Evolutionary conservation across 2,797 vertebrate genomes (phyloP).

Genomic region (Hippocampus kuda): DNA sequence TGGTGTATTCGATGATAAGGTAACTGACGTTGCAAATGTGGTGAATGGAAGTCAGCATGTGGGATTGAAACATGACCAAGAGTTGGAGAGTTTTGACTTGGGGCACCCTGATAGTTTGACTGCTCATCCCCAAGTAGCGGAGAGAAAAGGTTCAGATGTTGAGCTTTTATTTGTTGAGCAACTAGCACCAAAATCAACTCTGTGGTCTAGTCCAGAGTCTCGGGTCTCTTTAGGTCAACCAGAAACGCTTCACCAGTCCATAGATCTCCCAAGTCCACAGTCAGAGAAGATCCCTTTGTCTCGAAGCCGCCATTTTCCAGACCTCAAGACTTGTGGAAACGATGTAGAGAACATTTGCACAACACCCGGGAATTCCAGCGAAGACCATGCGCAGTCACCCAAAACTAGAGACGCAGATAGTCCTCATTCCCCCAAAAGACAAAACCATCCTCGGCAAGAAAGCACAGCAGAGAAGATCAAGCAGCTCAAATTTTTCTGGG

Average conservation of each 20-base stretch:
- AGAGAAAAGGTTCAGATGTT: constrained; percentile 26
- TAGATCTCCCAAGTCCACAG: constrained; percentile 9
- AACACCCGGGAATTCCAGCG: constrained; percentile 21
- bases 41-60: background rate
- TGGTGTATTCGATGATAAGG: constrained; percentile 10
- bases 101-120: background rate
- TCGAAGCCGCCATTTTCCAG: constrained; percentile 13
- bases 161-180: constrained; percentile 22
- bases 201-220: constrained; percentile 19
- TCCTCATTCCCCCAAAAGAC: constrained; percentile 27
- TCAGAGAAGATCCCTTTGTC: constrained; percentile 20
- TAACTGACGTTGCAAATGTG: background rate
- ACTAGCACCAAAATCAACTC: constrained; percentile 3
- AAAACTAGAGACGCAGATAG: constrained; percentile 33
- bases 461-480: constrained; percentile 54
- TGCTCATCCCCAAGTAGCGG: constrained; percentile 3
- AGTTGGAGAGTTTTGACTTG: constrained; percentile 7
- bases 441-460: constrained; percentile 40
- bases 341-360: constrained; percentile 15
- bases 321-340: constrained; percentile 20
- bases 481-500: constrained; percentile 65
- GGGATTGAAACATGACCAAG: constrained; percentile 17
- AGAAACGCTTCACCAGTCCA: constrained; percentile 10
- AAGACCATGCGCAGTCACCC: constrained; percentile 21
- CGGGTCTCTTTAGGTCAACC: constrained; percentile 19